phyloP scores from a whole-genome alignment of 2,797 vertebrate species.

The Huso huso region DNA sequence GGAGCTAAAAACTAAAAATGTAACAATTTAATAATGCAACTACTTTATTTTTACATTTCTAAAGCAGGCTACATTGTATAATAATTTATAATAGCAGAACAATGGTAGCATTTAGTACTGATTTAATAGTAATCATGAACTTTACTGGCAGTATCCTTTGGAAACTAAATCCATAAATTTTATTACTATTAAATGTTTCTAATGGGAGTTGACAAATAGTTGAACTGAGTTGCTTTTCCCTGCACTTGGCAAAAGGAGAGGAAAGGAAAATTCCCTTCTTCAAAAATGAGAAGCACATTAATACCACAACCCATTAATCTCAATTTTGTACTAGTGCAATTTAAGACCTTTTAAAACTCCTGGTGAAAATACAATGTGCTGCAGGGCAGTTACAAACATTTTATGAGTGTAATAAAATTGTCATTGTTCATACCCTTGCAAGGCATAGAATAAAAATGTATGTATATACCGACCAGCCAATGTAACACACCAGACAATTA shows the following conservation, averaged over 20 bases:
- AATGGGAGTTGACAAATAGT: conserved; percentile 97
- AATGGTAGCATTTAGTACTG: conserved; percentile 75
- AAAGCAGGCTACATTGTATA: conserved; percentile 42
- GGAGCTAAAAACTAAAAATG: conserved; percentile 10
- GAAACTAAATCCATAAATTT: conserved; percentile 86
- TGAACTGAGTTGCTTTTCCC: conserved; percentile 77
- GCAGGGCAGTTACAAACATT: conserved; percentile 75
- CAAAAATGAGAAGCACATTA: conserved; percentile 67
- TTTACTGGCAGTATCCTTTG: conserved; percentile 80
- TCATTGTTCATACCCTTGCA: conserved; percentile 76
- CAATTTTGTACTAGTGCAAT: conserved; percentile 76
- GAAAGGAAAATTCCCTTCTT: conserved; percentile 70
- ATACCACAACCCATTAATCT: conserved; percentile 75
- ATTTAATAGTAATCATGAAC: conserved; percentile 65
- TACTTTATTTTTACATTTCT: conserved; percentile 40
- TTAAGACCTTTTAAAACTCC: conserved; percentile 76
- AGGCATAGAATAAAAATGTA: conserved; percentile 48
- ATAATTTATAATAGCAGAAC: conserved; percentile 73
- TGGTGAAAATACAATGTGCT: conserved; percentile 80
- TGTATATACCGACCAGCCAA: conserved; percentile 8
- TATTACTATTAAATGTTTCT: conserved; percentile 94
- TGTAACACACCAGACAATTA: too few species aligned
- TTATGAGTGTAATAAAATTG: conserved; percentile 88
- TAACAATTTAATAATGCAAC: conserved; percentile 17
- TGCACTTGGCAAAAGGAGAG: conserved; percentile 67